These are phyloP conservation scores for Parochlus steinenii DNA, from an alignment of 2,888 invertebrate genomes.

Conservation along the genomic window DNA sequence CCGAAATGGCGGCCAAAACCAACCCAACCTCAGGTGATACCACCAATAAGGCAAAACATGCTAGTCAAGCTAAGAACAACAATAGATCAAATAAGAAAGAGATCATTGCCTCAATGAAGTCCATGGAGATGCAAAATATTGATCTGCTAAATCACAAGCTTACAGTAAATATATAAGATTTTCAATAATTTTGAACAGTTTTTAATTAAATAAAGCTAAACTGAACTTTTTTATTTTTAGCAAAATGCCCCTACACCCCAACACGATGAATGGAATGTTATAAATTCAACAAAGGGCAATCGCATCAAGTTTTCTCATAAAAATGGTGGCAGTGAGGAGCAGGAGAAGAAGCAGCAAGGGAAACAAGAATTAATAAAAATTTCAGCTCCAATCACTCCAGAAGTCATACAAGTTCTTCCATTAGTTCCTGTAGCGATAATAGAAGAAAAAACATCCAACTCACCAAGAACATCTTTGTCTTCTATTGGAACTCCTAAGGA, in stretches of 20 bases:
- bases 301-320: constrained; percentile 5
- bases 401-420: too few relatives aligned
- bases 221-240: too few relatives aligned
- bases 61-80: not conserved
- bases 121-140: constrained; percentile 10
- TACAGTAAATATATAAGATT: too few relatives aligned
- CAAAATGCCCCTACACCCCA: too few relatives aligned
- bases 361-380: not conserved
- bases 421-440: too few relatives aligned
- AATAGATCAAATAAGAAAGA: constrained; percentile 7
- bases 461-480: not conserved
- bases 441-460: constrained; percentile 1
- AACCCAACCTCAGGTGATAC: not conserved
- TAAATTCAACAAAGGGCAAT: constrained; percentile 9
- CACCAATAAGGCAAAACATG: not conserved
- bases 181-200: too few relatives aligned
- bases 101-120: constrained; percentile 10
- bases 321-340: not conserved
- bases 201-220: too few relatives aligned
- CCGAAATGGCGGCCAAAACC: not conserved
- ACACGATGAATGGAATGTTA: constrained; percentile 10
- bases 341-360: not conserved
- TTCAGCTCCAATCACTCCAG: not conserved
- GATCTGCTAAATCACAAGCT: not conserved
- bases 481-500: not conserved